phyloP scores from a whole-genome alignment of 2,797 vertebrate species.

The Fistularia commersonii region DNA sequence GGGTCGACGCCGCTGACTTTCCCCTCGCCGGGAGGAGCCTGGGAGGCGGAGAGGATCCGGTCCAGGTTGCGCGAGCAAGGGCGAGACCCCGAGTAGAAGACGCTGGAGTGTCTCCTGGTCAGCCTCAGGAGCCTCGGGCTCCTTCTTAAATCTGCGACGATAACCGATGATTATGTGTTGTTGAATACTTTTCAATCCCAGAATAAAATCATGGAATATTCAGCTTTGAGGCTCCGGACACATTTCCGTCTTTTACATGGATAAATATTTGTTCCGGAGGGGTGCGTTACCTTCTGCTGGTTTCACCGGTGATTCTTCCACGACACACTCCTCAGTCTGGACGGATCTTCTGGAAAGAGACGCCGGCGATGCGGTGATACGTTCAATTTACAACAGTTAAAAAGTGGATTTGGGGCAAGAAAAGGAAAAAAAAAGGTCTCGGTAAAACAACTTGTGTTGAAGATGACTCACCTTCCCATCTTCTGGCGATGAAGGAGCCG shows the following conservation, averaged over 20 bases:
- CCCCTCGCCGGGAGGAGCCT: slow-evolving; percentile 47
- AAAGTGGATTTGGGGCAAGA: background rate
- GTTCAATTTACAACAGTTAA: background rate
- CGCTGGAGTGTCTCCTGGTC: slow-evolving; percentile 74
- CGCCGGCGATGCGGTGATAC: background rate
- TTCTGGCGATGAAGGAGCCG: slow-evolving; percentile 85
- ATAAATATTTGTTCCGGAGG: too few species aligned
- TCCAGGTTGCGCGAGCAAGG: slow-evolving; percentile 78
- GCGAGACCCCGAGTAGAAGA: slow-evolving; percentile 79
- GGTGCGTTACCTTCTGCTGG: slow-evolving; percentile 69
- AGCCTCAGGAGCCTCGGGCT: slow-evolving; percentile 89
- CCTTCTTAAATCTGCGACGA: slow-evolving; percentile 76
- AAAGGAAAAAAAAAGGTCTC: background rate
- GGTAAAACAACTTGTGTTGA: background rate
- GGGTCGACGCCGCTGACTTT: slow-evolving; percentile 42
- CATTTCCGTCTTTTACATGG: too few species aligned
- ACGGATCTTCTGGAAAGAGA: slow-evolving; percentile 76
- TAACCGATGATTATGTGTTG: slow-evolving; percentile 1
- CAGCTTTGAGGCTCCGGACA: too few species aligned
- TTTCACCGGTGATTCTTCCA: slow-evolving; percentile 95
- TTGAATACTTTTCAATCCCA: background rate
- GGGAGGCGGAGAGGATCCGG: slow-evolving; percentile 63
- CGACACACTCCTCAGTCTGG: slow-evolving; percentile 74
- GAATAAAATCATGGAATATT: background rate
- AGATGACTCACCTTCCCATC: slow-evolving; percentile 79